A percentile compares a stretch with the other conserved stretches of the same genome.
Conservation (phyloP, 2,888 invertebrate species). For the Meghimatium bilineatum region DNA sequence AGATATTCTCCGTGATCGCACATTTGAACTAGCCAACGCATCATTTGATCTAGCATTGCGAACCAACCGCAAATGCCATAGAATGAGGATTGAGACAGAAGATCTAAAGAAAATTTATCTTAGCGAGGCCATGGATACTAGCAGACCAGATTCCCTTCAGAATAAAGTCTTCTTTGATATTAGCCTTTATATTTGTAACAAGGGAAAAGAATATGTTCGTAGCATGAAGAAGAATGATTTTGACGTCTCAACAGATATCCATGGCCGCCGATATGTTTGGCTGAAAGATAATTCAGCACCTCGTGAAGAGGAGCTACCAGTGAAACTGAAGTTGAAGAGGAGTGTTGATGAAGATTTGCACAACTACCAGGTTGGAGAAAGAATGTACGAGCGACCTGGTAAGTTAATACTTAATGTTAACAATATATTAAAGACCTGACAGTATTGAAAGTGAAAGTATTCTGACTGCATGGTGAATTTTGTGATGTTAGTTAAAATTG, state of each 20-base stretch:
- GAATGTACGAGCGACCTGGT: constrained; percentile 71
- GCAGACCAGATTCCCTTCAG: constrained; percentile 69
- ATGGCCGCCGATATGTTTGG: constrained; percentile 66
- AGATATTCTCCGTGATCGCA: constrained; percentile 62
- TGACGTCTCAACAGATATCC: constrained; percentile 63
- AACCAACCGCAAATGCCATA: constrained; percentile 62
- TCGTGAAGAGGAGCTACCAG: constrained; percentile 35
- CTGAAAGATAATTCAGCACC: constrained; percentile 56
- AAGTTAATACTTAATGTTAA: constrained; percentile 12
- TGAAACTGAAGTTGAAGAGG: constrained; percentile 64
- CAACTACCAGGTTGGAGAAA: constrained; percentile 61
- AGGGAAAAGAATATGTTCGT: constrained; percentile 69
- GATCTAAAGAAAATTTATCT: constrained; percentile 68
- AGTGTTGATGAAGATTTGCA: constrained; percentile 57
- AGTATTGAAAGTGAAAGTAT: no score
- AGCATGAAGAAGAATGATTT: constrained; percentile 70
- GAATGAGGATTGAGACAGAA: constrained; percentile 65
- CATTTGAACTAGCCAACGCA: constrained; percentile 62
- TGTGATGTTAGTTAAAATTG: no score
- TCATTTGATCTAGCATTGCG: constrained; percentile 60
- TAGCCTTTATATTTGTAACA: constrained; percentile 68
- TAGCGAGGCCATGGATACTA: constrained; percentile 65
- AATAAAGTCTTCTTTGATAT: constrained; percentile 73
- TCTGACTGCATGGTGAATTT: no score
- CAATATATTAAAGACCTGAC: no score